phyloP scores from a whole-genome alignment of 1,140 invertebrate species.

The Conus betulinus region DNA sequence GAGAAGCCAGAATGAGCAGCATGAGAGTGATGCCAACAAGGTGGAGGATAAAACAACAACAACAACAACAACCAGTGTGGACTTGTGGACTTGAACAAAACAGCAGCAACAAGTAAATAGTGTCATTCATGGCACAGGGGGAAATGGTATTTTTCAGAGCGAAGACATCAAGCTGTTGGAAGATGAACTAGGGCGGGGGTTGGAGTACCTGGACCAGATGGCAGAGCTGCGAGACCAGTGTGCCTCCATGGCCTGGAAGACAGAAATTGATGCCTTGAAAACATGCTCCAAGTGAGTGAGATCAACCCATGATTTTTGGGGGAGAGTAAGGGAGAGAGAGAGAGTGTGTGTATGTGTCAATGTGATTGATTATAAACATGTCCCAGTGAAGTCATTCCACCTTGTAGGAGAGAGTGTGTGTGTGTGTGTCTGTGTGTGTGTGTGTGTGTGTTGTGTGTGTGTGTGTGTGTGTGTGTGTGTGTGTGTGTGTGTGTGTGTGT shows the following conservation, averaged over 20 bases:
- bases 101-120: too few species aligned
- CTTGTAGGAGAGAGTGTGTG: background rate
- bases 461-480: background rate
- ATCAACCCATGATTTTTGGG: background rate
- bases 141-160: constrained; percentile 57
- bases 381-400: too few species aligned
- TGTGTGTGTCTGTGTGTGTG: constrained; percentile 12
- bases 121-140: too few species aligned
- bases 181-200: constrained; percentile 65
- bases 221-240: constrained; percentile 72
- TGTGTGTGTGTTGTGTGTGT: too few species aligned
- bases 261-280: constrained; percentile 59
- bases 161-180: constrained; percentile 73
- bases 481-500: background rate
- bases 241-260: constrained; percentile 66
- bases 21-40: too few species aligned
- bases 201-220: constrained; percentile 68
- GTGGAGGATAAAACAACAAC: too few species aligned
- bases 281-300: constrained; percentile 54
- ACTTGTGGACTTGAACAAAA: too few species aligned
- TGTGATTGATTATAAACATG: background rate
- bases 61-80: too few species aligned
- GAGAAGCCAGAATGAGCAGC: too few species aligned
- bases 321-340: background rate
- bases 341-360: background rate